Evolutionary conservation across 2,113 vertebrate genomes (phyloP), one percentile per base, ranked within the genome.

Genomic region (Rhinolophus sinicus): DNA sequence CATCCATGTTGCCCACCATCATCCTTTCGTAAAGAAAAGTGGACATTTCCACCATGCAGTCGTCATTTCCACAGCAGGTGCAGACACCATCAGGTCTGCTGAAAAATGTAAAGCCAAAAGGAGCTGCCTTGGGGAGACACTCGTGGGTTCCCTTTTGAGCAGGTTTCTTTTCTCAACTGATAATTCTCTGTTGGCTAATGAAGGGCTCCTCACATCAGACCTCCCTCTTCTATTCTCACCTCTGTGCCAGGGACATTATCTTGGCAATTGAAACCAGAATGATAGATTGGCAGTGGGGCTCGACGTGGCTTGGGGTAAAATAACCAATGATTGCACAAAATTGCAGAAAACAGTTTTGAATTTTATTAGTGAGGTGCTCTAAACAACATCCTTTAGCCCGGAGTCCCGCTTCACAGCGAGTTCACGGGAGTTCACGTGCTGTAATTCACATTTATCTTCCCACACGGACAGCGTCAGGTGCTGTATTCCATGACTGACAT

Each of bases 331-430:
- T 98, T 98, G 89, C 90, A 96, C 92, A 76, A 98, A 98, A 98
- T 98, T 98, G 97, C 97, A 97, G 97, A 98, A 98, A 98, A 98
- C 98, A 98, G 84, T 97, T 98, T 98, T 97, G 98, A 96, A 95
- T 98, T 98, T 98, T 98, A 98, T 98, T 98, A 98, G 98, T 97
- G 97, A 98, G 98, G 97, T 98, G 88, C 97, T 98, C 93, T 88
- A 98, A 98, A 98, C 90, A 98, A 88, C 97, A 93, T 97, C 92
- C 98, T 98, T 94, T 97, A 97, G 91, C 83, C 96, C 93, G 93
- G 98, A 97, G 97, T 98, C 95, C 97, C 97, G 80, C 97, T 98
- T 98, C 98, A 95, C 90, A 90, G 97, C 97, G 75, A 97, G 95
- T 97, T 98, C 11, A 40, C 92, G 96, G 82, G 97, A 96, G 94